phyloP scores from a whole-genome alignment of 2,797 vertebrate species.

The Alectoris magna region DNA sequence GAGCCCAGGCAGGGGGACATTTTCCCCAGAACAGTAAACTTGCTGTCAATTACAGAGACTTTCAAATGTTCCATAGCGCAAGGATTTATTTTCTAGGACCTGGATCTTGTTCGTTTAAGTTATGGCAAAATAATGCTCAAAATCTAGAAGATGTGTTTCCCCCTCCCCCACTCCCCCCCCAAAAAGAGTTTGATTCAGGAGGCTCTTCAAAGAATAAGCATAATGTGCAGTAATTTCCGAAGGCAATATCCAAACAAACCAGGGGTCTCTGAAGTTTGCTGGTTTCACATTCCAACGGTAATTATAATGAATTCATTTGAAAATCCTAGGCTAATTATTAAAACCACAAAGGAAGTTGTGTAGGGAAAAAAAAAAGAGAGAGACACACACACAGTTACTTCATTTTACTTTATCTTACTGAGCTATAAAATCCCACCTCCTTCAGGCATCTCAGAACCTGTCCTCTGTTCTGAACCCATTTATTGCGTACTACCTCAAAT shows the following conservation, averaged over 20 bases:
- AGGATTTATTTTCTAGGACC: neutral
- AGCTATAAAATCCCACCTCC: neutral
- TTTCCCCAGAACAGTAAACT: neutral
- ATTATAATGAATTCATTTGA: neutral
- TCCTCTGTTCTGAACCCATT: neutral
- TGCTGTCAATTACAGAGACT: neutral
- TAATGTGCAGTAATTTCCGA: neutral
- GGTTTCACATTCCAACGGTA: neutral
- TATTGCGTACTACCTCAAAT: neutral
- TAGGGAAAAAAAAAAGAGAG: neutral
- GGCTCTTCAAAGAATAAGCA: neutral
- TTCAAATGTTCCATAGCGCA: neutral
- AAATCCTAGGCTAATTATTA: neutral
- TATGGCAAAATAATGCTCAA: neutral
- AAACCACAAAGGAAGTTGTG: neutral
- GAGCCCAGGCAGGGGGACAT: neutral
- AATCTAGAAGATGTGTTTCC: neutral
- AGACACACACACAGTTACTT: neutral
- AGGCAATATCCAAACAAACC: neutral
- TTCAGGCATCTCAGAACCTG: neutral
- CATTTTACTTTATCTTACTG: neutral
- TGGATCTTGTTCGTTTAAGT: neutral
- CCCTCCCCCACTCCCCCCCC: no score
- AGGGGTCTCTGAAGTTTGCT: neutral
- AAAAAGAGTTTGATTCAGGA: neutral